Percentiles rank a stretch among this genome's conserved stretches.
Conservation (phyloP, 2,113 vertebrate species). For the Setophaga kirtlandii region DNA sequence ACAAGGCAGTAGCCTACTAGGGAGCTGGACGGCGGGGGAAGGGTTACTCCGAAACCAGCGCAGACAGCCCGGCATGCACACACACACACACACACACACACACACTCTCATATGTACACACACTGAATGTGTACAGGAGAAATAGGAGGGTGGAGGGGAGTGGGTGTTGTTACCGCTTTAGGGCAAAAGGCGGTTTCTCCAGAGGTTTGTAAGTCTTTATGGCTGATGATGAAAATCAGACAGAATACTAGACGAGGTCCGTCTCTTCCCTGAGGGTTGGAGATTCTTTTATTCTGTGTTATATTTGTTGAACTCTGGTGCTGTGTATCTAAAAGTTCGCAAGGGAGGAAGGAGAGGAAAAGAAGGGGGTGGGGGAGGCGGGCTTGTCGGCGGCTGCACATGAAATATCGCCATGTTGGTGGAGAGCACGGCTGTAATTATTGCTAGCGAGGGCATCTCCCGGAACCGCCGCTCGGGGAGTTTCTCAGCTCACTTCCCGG, state of each 20-base stretch:
- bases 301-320: neutral
- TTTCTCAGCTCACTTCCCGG: neutral
- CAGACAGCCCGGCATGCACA: neutral
- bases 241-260: neutral
- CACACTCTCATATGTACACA: too few species aligned
- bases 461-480: neutral
- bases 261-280: neutral
- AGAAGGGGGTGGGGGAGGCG: neutral
- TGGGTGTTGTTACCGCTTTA: neutral
- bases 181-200: slow-evolving; percentile 17
- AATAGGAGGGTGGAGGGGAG: neutral
- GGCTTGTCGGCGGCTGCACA: neutral
- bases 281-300: slow-evolving; percentile 33
- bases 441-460: neutral
- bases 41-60: neutral
- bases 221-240: slow-evolving; percentile 16
- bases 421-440: slow-evolving; percentile 19
- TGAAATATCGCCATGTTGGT: slow-evolving; percentile 75
- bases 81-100: neutral
- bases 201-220: slow-evolving; percentile 4
- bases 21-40: neutral
- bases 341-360: neutral
- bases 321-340: slow-evolving; percentile 26
- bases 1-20: slow-evolving; percentile 16
- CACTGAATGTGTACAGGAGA: neutral